A percentile compares a stretch with the other conserved stretches of the same genome.
Evolutionary conservation across 2,888 invertebrate species (phyloP).

Genomic region (Drosophila prostipennis): DNA sequence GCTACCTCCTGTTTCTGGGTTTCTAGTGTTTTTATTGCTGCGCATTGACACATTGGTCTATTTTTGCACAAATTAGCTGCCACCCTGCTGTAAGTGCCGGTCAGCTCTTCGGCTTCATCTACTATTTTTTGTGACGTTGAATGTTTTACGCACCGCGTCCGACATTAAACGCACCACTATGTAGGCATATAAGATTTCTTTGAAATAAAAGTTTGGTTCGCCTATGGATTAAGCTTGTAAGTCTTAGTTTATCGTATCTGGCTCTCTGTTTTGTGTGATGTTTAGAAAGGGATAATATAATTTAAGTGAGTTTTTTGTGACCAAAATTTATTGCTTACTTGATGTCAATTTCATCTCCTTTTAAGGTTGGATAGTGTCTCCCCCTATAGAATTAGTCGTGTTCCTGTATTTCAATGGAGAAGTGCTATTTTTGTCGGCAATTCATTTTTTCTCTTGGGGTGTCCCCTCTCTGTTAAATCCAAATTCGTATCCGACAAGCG

Average conservation of each 20-base stretch:
- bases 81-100: conserved; percentile 43
- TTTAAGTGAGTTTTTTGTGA: conserved; percentile 61
- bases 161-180: conserved; percentile 70
- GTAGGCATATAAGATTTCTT: conserved; percentile 43
- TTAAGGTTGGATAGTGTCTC: conserved; percentile 7
- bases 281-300: conserved; percentile 64
- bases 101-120: conserved; percentile 20
- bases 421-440: conserved; percentile 75
- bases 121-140: conserved; percentile 69
- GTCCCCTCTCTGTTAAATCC: conserved; percentile 18
- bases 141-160: conserved; percentile 65
- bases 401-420: conserved; percentile 15
- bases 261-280: conserved; percentile 17
- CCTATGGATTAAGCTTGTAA: conserved; percentile 51
- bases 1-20: conserved; percentile 10
- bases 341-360: conserved; percentile 10
- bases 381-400: conserved; percentile 18
- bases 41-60: conserved; percentile 69
- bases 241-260: conserved; percentile 11
- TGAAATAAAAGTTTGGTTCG: conserved; percentile 55
- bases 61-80: conserved; percentile 70
- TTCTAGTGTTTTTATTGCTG: conserved; percentile 61
- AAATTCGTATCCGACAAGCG: conserved; percentile 56
- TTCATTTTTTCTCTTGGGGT: conserved; percentile 64
- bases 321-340: conserved; percentile 16